These are phyloP conservation scores for Icerya purchasi DNA, from an alignment of 2,888 invertebrate genomes.

Conservation along the genomic window DNA sequence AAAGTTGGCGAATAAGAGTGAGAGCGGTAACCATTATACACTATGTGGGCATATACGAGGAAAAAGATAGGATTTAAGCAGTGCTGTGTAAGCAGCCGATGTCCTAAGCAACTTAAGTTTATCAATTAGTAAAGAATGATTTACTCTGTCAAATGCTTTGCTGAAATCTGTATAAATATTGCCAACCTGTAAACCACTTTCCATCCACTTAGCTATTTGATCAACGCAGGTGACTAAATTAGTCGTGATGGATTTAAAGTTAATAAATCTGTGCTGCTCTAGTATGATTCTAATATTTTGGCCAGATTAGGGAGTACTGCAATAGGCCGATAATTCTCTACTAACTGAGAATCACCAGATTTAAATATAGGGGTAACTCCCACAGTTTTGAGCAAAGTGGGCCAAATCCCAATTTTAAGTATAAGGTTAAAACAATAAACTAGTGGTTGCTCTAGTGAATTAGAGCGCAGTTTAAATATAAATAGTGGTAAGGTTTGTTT, in stretches of 20 bases:
- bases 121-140: neutral
- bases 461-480: no score
- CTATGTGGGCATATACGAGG: no score
- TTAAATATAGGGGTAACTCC: neutral
- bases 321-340: neutral
- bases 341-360: neutral
- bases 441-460: no score
- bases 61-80: no score
- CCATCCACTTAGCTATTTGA: neutral
- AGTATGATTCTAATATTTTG: neutral
- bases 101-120: no score
- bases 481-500: no score
- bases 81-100: no score
- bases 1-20: no score
- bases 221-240: neutral
- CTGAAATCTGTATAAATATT: neutral
- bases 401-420: no score
- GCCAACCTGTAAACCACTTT: neutral
- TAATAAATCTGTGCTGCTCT: neutral
- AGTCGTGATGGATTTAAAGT: neutral
- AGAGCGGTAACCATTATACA: no score
- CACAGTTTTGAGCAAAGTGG: no score
- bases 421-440: no score
- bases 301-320: neutral
- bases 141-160: neutral